Evolutionary conservation across 2,888 invertebrate species (phyloP).

Genomic region (Leptopterna dolabrata): DNA sequence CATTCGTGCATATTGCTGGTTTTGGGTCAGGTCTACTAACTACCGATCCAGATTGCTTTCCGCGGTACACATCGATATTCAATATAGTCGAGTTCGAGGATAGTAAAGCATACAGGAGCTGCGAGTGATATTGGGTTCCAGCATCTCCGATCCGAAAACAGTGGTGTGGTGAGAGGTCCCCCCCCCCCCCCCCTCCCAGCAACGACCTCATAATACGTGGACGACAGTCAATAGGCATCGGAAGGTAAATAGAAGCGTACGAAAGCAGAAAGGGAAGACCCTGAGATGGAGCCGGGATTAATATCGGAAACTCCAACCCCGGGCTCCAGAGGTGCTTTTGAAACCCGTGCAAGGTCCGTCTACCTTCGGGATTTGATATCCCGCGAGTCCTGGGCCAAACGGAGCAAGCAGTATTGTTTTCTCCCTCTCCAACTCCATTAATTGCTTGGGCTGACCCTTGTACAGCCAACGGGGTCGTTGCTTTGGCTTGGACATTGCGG

Average conservation of each 20-base stretch:
- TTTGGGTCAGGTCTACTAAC: too few relatives aligned
- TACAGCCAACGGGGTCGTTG: not conserved
- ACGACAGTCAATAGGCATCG: slow-evolving; percentile 26
- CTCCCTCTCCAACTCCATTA: not conserved
- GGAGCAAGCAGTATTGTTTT: slow-evolving; percentile 11
- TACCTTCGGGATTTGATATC: not conserved
- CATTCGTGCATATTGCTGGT: too few relatives aligned
- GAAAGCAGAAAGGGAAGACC: not conserved
- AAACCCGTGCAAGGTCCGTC: not conserved
- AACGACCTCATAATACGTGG: not conserved
- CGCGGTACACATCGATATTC: not conserved
- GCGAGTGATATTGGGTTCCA: slow-evolving; percentile 1
- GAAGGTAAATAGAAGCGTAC: slow-evolving; percentile 39
- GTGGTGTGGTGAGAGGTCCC: not conserved
- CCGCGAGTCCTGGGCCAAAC: not conserved
- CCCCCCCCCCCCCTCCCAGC: not conserved
- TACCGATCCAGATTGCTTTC: not conserved
- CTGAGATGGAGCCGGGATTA: slow-evolving; percentile 1
- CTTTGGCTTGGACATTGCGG: not conserved
- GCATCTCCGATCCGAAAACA: not conserved
- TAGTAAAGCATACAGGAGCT: not conserved
- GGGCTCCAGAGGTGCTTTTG: not conserved
- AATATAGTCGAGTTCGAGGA: not conserved
- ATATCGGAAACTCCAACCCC: not conserved
- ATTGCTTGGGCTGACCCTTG: not conserved